These are phyloP conservation scores for Acrossocheilus wenchowensis DNA, from an alignment of 2,797 vertebrate species.

Conservation along the genomic window DNA sequence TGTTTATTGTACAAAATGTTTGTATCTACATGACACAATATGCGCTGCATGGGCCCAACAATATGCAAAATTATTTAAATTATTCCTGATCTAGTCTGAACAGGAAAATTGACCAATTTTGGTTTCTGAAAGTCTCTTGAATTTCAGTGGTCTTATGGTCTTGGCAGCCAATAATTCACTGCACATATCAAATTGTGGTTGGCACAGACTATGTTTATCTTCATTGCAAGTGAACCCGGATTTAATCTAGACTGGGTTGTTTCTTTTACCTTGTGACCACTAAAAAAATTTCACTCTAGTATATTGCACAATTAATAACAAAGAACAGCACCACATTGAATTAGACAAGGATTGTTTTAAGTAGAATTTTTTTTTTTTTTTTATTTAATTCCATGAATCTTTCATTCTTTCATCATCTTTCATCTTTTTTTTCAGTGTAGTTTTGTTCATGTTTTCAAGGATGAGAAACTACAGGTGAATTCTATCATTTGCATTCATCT, in stretches of 20 bases:
- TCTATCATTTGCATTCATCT: neutral
- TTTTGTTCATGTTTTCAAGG: neutral
- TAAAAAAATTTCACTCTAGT: neutral
- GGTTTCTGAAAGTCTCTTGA: conserved; percentile 1
- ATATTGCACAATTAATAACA: neutral
- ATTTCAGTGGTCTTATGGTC: neutral
- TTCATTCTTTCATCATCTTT: too few species aligned
- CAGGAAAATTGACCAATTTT: neutral
- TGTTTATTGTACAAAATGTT: neutral
- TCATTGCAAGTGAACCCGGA: neutral
- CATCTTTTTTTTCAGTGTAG: too few species aligned
- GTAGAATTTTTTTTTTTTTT: neutral
- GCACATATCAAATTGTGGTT: conserved; percentile 22
- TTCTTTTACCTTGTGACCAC: conserved; percentile 2
- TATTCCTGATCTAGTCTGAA: neutral
- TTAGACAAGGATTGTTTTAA: neutral
- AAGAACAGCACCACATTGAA: neutral
- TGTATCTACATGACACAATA: neutral
- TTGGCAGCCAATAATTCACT: conserved; percentile 3
- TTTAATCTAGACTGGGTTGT: conserved; percentile 5
- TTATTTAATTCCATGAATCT: too few species aligned
- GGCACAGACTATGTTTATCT: conserved; percentile 15
- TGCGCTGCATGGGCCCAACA: neutral
- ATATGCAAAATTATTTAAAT: neutral
- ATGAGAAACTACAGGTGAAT: neutral